A percentile compares a stretch with the other conserved stretches of the same genome.
Conservation (phyloP, 2,113 vertebrate species). For the Brachyistius frenatus region DNA sequence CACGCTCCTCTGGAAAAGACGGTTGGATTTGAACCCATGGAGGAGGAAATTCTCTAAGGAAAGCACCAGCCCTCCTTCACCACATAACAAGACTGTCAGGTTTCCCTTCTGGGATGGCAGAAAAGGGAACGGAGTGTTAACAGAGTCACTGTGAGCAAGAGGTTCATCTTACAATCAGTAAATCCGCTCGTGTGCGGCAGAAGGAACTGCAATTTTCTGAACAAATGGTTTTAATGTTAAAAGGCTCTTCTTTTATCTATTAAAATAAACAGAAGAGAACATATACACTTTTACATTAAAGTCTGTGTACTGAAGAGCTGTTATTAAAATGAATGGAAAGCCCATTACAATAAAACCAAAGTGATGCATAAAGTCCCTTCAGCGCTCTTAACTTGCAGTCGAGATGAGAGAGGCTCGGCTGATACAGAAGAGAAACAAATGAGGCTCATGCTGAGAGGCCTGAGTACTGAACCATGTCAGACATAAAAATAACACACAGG, state of each 20-base stretch:
- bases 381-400: constrained; percentile 19
- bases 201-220: not conserved
- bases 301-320: constrained; percentile 16
- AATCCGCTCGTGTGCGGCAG: not conserved
- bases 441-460: not conserved
- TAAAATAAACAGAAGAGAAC: constrained; percentile 2
- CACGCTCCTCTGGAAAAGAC: constrained; percentile 96
- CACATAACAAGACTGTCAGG: constrained; percentile 93
- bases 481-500: constrained; percentile 38
- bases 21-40: constrained; percentile 91
- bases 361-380: constrained; percentile 35
- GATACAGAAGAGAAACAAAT: constrained; percentile 34
- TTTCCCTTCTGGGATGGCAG: constrained; percentile 89
- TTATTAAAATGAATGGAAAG: constrained; percentile 20
- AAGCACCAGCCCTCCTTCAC: constrained; percentile 92
- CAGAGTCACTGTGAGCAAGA: constrained; percentile 18
- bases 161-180: constrained; percentile 28
- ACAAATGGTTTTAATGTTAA: constrained; percentile 7
- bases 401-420: constrained; percentile 18
- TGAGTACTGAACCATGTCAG: constrained; percentile 38
- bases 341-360: constrained; percentile 17
- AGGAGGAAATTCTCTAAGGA: constrained; percentile 96
- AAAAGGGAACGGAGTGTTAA: constrained; percentile 21
- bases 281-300: constrained; percentile 13
- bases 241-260: constrained; percentile 1